Percentiles rank a stretch among this genome's conserved stretches.
phyloP scores from a whole-genome alignment of 2,888 invertebrate genomes.

The Balanococcus diminutus region DNA sequence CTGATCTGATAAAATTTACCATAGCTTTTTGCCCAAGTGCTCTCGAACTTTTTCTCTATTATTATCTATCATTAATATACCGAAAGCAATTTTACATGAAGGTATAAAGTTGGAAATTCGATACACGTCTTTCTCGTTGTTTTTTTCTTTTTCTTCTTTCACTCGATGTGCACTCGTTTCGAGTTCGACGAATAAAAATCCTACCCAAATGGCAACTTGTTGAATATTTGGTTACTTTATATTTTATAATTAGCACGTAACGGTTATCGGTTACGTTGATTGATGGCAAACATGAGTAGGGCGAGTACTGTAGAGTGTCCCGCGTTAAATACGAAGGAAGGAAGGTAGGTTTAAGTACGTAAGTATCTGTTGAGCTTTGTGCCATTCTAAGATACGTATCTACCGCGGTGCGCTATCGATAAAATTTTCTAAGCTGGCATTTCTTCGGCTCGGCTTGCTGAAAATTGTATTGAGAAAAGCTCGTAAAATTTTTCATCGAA shows the following conservation, averaged over 20 bases:
- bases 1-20: conserved; percentile 40
- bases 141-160: background rate
- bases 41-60: conserved; percentile 19
- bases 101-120: conserved; percentile 29
- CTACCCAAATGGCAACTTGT: background rate
- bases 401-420: no score
- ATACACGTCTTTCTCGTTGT: conserved; percentile 7
- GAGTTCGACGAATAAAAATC: background rate
- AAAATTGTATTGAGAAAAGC: no score
- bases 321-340: no score
- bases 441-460: no score
- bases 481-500: no score
- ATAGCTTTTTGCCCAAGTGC: conserved; percentile 17
- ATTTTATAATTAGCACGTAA: background rate
- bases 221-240: background rate
- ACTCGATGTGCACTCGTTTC: background rate
- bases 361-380: no score
- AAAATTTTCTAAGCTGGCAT: no score
- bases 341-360: no score
- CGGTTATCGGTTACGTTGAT: background rate
- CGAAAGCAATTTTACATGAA: conserved; percentile 29
- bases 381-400: no score
- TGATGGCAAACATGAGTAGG: background rate
- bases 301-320: background rate
- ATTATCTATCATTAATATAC: conserved; percentile 17